phyloP scores from a whole-genome alignment of 2,113 vertebrate species.

The Esox niger region DNA sequence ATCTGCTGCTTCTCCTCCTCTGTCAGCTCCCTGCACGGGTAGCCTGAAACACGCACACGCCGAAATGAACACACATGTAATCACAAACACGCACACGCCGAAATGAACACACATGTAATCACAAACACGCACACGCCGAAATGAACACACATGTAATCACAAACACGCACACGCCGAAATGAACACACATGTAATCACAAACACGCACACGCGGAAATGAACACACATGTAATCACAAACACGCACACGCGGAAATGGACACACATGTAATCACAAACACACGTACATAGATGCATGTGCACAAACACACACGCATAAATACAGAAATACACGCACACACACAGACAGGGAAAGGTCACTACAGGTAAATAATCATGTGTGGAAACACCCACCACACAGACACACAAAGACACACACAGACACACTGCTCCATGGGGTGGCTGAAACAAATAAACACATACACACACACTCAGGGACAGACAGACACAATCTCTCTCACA shows the following conservation, averaged over 20 bases:
- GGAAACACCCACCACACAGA: background rate
- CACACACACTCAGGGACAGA: slow-evolving; percentile 15
- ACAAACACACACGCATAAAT: slow-evolving; percentile 26
- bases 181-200: slow-evolving; percentile 26
- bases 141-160: slow-evolving; percentile 72
- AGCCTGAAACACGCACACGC: slow-evolving; percentile 62
- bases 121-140: background rate
- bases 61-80: slow-evolving; percentile 27
- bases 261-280: slow-evolving; percentile 25
- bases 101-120: too few relatives aligned
- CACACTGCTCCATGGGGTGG: background rate
- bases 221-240: slow-evolving; percentile 24
- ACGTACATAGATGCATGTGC: too few relatives aligned
- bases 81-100: slow-evolving; percentile 2
- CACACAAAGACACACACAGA: background rate
- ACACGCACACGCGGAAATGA: background rate
- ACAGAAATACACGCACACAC: slow-evolving; percentile 26
- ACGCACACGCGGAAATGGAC: background rate
- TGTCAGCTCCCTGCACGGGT: slow-evolving; percentile 85
- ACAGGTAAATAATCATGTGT: background rate
- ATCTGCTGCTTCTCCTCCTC: slow-evolving; percentile 97
- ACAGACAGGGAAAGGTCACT: slow-evolving; percentile 15
- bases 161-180: slow-evolving; percentile 8
- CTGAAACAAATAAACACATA: slow-evolving; percentile 10
- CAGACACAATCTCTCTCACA: too few relatives aligned